Percentiles rank a stretch among this genome's conserved stretches.
Conservation (phyloP, 2,797 vertebrate species). For the Enteromius treurensis region DNA sequence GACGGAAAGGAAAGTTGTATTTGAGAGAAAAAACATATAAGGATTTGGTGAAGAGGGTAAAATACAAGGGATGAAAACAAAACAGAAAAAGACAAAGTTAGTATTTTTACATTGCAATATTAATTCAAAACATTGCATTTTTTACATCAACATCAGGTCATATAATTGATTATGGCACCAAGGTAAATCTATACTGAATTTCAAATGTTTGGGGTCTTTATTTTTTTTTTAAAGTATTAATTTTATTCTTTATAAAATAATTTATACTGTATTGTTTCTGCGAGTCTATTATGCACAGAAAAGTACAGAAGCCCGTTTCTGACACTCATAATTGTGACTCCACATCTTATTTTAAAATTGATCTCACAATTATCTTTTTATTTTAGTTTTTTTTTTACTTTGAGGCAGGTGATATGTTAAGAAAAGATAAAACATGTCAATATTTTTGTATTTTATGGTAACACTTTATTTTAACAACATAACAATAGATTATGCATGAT, state of each 20-base stretch:
- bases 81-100: conserved; percentile 2
- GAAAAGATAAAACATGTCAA: not conserved
- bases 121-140: not conserved
- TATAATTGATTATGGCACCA: not conserved
- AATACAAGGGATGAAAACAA: conserved; percentile 7
- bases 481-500: no score
- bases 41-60: conserved; percentile 25
- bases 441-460: not conserved
- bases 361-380: not conserved
- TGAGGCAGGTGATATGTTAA: not conserved
- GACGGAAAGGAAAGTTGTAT: not conserved
- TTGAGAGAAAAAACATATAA: conserved; percentile 38
- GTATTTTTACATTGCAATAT: not conserved
- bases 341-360: not conserved
- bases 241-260: no score
- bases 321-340: not conserved
- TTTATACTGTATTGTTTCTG: no score
- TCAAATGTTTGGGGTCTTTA: not conserved
- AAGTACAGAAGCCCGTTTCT: not conserved
- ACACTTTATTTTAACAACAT: not conserved
- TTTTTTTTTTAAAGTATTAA: no score
- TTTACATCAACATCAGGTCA: not conserved
- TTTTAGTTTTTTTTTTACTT: not conserved
- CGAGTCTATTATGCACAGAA: not conserved
- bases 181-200: not conserved